Base-by-base conservation (phyloP, 2,113 vertebrate genomes). In the Lycocorax pyrrhopterus region DNA sequence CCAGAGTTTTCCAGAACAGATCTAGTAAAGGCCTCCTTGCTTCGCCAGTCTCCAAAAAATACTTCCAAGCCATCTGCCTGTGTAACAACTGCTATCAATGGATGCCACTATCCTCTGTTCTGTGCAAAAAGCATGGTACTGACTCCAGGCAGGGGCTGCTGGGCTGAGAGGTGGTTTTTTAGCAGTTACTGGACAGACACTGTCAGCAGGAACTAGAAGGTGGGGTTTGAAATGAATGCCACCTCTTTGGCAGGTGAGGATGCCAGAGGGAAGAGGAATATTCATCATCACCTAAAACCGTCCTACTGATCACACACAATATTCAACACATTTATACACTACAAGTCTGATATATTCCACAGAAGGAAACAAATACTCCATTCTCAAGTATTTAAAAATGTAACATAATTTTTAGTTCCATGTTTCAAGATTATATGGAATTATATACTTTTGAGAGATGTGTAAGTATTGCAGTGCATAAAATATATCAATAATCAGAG, bases 241-340 rank as follows among this genome's bases (percentile, higher is more conserved):
- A 77, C n/a, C 14, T 21, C 20, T 39, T 32, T 18, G 23, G 37
- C 0, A 0, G 18, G 11, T 1, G 1, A 63, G 20, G 18, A 64
- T 64, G 49, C 18, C 49, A 69, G 13, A 46, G 30, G 39, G 41
- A 86, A 83, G 0, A 79, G 26, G 41, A 89, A 60, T 64, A 74
- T 33, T 52, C 56, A 79, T 7, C 39, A 83, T n/a, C 67, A 71
- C 33, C 60, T 44, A 49, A 64, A 88, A 69, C 44, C 9, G 2
- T 9, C 66, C 66, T 25, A 33, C 29, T 74, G 53, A 67, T 85
- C 69, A 58, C 56, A 64, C 7, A 7, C 2, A 6, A 52, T 66
- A 30, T 55, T 69, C 55, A 80, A 41, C 23, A 37, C 7, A 32
- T 43, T 58, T 22, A 58, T 29, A 47, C 43, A 56, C 17, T 35